Conservation (phyloP, 2,113 vertebrate species). For the Mobula hypostoma region DNA sequence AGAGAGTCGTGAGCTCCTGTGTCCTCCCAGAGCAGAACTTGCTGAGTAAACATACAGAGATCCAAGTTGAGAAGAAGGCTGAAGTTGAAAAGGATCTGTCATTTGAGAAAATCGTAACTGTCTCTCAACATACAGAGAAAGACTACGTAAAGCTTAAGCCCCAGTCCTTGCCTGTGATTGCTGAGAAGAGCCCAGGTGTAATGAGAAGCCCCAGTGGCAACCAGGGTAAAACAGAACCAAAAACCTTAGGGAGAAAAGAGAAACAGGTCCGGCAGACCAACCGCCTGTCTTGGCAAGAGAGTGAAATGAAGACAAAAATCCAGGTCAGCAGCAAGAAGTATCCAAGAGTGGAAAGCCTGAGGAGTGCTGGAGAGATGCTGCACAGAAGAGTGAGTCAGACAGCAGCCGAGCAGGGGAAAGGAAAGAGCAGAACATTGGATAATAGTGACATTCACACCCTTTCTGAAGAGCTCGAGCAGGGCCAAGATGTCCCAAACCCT, state of each 20-base stretch:
- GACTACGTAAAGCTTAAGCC: neutral
- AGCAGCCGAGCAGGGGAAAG: constrained; percentile 59
- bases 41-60: neutral
- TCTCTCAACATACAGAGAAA: neutral
- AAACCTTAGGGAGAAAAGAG: neutral
- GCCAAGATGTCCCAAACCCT: constrained; percentile 39
- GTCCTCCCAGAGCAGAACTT: neutral
- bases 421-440: constrained; percentile 88
- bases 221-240: neutral
- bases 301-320: constrained; percentile 51
- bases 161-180: constrained; percentile 16
- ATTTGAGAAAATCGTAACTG: neutral
- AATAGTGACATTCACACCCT: constrained; percentile 83
- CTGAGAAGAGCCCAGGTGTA: neutral
- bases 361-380: constrained; percentile 47
- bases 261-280: constrained; percentile 46
- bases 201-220: constrained; percentile 2
- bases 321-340: constrained; percentile 53
- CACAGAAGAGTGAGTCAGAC: constrained; percentile 41
- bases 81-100: neutral
- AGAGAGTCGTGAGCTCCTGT: neutral
- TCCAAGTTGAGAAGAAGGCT: neutral
- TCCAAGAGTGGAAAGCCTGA: constrained; percentile 61
- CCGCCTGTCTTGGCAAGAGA: constrained; percentile 82
- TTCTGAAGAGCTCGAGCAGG: constrained; percentile 62